Evolutionary conservation across 1,140 invertebrate species (phyloP), one percentile per base, ranked within the genome.

Genomic region (Cherax destructor): DNA sequence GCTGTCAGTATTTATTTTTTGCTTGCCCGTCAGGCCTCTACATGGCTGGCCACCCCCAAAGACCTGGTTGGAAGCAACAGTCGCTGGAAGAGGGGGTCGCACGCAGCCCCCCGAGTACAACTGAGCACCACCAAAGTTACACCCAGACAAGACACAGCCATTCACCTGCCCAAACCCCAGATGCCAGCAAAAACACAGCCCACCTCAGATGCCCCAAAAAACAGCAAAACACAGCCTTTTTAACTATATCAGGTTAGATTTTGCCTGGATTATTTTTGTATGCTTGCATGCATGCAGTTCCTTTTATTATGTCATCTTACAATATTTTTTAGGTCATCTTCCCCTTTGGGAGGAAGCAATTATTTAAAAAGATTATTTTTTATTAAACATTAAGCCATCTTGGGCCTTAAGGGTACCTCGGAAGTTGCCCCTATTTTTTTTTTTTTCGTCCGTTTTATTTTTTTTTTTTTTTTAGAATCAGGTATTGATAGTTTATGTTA

Each of bases 201-300:
- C 30, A n/a, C 30, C 4, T 10, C 4, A 9, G 85, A 89, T 10
- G 13, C 47, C 1, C 30, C 4, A 11, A 89, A 61, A 69, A 89
- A 89, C 87, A 89, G 56, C 87, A 89, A 59, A 83, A 18, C 18
- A 30, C 79, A 21, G 65, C 80, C 61, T 89, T 89, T 83, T 47
- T 65, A 21, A 59, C 56, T 61, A 47, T 52, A 79, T 91, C 65
- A 91, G 80, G 83, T 91, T n/a, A 78, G 69, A 18, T 16, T 74
- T 49, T 85, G 9, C 18, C 2, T 41, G 30, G 30, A 41, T 41
- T 41, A 41, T 41, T 41, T 41, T 41, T n/a, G n/a, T n/a, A n/a
- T n/a, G n/a, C 30, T 41, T 41, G 30, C 30, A 41, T 41, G 30
- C 30, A 1, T 41, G 2, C 2, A 2, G 2, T 41, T 41, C 30